Evolutionary conservation across 2,113 vertebrate genomes (phyloP).

Genomic region (Esox niger): DNA sequence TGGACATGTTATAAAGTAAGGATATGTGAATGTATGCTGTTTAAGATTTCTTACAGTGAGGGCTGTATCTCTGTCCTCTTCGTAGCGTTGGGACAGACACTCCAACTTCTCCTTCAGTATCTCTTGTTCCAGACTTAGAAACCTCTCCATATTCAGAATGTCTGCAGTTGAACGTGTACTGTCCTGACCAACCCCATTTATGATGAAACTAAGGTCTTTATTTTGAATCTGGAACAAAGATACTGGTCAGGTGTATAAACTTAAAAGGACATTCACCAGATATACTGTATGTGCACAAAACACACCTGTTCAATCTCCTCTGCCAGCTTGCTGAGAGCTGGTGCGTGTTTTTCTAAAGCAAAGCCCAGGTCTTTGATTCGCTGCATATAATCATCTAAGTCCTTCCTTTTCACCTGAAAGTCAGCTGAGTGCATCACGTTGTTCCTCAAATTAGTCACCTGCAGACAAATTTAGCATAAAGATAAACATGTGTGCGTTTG

Average conservation of each 20-base stretch:
- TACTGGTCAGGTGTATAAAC: neutral
- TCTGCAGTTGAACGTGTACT: neutral
- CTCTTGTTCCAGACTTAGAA: slow-evolving; percentile 39
- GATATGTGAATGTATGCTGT: neutral
- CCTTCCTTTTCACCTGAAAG: slow-evolving; percentile 28
- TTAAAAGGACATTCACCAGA: neutral
- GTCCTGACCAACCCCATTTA: slow-evolving; percentile 4
- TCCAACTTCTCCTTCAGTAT: slow-evolving; percentile 54
- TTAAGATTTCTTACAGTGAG: slow-evolving; percentile 22
- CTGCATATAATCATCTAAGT: neutral
- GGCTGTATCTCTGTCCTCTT: slow-evolving; percentile 24
- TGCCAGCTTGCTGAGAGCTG: slow-evolving; percentile 19
- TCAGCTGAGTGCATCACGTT: slow-evolving; percentile 51
- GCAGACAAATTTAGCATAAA: neutral
- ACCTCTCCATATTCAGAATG: slow-evolving; percentile 6
- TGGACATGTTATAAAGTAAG: neutral
- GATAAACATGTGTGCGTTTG: neutral
- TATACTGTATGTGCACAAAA: too few relatives aligned
- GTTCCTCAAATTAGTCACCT: slow-evolving; percentile 52
- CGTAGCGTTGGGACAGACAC: slow-evolving; percentile 15
- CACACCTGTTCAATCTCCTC: slow-evolving; percentile 41
- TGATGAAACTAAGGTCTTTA: slow-evolving; percentile 28
- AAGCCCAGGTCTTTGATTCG: slow-evolving; percentile 26
- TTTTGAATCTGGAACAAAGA: slow-evolving; percentile 19
- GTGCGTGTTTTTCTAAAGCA: slow-evolving; percentile 4